Base-by-base conservation (phyloP, 1,140 invertebrate species). In the Heterodera carotae region DNA sequence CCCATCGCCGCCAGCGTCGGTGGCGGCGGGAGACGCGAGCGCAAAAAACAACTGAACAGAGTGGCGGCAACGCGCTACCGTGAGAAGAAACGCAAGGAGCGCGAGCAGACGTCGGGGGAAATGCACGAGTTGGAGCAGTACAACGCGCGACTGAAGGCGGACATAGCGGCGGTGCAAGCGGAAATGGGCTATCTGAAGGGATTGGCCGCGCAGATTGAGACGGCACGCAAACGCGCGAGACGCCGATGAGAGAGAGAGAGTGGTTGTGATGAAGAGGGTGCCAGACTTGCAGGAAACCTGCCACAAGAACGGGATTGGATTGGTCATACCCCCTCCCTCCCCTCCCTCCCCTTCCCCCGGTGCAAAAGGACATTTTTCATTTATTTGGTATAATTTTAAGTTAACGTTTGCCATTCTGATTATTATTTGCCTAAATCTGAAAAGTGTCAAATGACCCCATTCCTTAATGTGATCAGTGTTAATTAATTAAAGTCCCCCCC, bases 41-140 rank as follows among this genome's bases (percentile, higher is more conserved):
- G 80, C 7, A 82, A 82, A 36, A 82, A 83, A 71, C 70, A 82
- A 59, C 66, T 82, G 27, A 82, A 82, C 67, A 77, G 81, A 15
- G 69, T 82, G 48, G 81, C 81, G 31, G 81, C 81, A 22, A 82
- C 81, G 7, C 76, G 72, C 27, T 82, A 82, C 68, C 81, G 81
- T 18, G 81, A 82, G 34, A 82, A 82, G 53, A 82, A 82, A 48
- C 81, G 78, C 15, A 68, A 48, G 8, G 81, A 82, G 71, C 78
- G 81, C 10, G 81, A 82, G 33, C 22, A 62, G 29, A 27, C 68
- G 4, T 12, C 18, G 10, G 78, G 34, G n/a, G 81, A 82, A 34
- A 29, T 80, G 68, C 33, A 36, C 6, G 43, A 76, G 48, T 66
- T 82, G 48, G 81, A 82, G 53, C 53, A 36, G 27, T 75, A 71